Evolutionary conservation across 1,140 invertebrate genomes (phyloP), one percentile per base, ranked within the genome.

Genomic region (Lineus longissimus): DNA sequence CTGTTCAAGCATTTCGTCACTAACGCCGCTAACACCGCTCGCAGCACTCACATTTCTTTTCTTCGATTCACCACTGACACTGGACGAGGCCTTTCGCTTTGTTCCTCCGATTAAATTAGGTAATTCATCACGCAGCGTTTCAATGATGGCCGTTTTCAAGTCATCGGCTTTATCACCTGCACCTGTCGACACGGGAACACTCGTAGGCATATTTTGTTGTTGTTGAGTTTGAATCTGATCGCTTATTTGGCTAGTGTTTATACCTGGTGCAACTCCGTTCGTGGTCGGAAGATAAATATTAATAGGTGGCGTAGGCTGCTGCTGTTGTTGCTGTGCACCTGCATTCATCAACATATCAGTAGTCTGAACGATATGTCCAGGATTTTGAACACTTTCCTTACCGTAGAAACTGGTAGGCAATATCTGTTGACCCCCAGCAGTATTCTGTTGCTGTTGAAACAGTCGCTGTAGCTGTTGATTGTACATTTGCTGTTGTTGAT

Each of bases 401-500:
- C 47, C 47, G n/a, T 7, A 51, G 47, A 51, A 51, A 51, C 9
- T 51, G n/a, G 6, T 51, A 4, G 47, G 47, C 47, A 51, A 7
- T 7, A 51, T 4, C 25, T 51, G 47, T 51, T 51, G 47, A 4
- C 4, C 19, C 11, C 11, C 40, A 13, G 11, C 40, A 13, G 40
- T 43, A 43, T 43, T 43, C 19, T 43, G 40, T 7, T 51, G 6
- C n/a, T 51, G 47, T 7, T 51, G 6, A n/a, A 51, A 51, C 6
- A 51, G n/a, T 27, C 47, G 6, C 25, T 51, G 47, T n/a, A 51
- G n/a, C n/a, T 51, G 47, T n/a, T 51, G 47, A 51, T 51, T 51
- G 25, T 51, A 51, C 47, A 51, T 4, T 51, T 51, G 47, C n/a
- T 51, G 47, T n/a, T 51, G 47, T 51, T 51, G 47, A 19, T 51